Evolutionary conservation across 1,140 invertebrate genomes (phyloP), one percentile per base, ranked within the genome.

Genomic region (Goniozus legneri): DNA sequence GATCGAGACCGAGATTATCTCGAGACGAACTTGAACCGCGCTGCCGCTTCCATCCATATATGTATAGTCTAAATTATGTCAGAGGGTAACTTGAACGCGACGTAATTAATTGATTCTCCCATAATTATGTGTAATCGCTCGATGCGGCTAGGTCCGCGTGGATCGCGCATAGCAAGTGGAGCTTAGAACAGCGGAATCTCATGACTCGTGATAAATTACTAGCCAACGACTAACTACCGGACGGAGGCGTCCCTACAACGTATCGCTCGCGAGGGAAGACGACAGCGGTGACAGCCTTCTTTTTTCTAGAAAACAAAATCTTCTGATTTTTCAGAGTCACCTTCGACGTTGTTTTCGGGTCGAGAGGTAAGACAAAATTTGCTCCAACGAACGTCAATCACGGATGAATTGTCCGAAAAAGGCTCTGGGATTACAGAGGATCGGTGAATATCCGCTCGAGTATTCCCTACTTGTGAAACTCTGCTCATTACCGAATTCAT

Each of bases 121-220:
- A 54, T 72, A 67, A 72, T 71, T 69, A 69, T 70, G 67, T 69
- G 65, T 69, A 71, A 71, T 71, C 67, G 61, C n/a, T 56, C 47
- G 58, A 44, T 47, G 47, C 38, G 58, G 52, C 57, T 55, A 54
- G 55, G 55, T 51, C 57, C 42, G 48, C 49, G 59, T 46, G 58
- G 52, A 62, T 64, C 58, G 45, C 58, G 65, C 62, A 69, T 65
- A 67, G 58, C 33, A 60, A 69, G 62, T 59, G 56, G 56, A 59
- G 65, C 65, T 70, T 66, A 65, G 46, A 52, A 55, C 56, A 49
- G 48, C 53, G 54, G 48, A 64, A 58, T 67, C 56, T 57, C 62
- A 62, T 62, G 63, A 69, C 65, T 60, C 54, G 60, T 72, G 65
- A 72, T 71, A 65, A 72, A 72, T 71, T 67, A 58, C 63, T 55